A percentile compares a stretch with the other conserved stretches of the same genome.
Conservation (phyloP, 2,113 vertebrate genomes). For the Sinocyclocheilus maitianheensis region DNA sequence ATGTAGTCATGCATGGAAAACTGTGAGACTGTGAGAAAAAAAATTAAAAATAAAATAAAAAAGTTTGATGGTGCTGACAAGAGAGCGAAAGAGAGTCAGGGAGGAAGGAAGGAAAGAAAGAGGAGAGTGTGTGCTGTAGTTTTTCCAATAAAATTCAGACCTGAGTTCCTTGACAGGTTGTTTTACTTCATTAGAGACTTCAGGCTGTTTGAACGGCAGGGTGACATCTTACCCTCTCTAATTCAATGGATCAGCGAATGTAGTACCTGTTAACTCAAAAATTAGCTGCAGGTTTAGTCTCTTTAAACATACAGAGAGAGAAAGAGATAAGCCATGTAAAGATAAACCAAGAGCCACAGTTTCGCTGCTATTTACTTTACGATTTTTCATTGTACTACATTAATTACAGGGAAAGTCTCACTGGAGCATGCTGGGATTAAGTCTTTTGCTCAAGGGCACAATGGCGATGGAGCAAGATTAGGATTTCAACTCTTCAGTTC, state of each 20-base stretch:
- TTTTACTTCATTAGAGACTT: constrained; percentile 53
- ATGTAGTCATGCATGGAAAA: constrained; percentile 40
- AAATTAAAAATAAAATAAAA: background rate
- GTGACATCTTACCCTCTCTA: constrained; percentile 35
- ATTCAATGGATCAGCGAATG: constrained; percentile 20
- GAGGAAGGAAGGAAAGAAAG: background rate
- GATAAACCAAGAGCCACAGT: constrained; percentile 14
- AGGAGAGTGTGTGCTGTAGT: background rate
- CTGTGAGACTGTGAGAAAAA: constrained; percentile 12
- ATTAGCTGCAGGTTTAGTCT: constrained; percentile 18
- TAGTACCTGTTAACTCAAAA: constrained; percentile 23
- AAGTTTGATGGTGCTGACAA: constrained; percentile 52
- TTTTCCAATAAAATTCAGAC: constrained; percentile 48
- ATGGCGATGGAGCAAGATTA: background rate
- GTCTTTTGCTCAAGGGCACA: constrained; percentile 34
- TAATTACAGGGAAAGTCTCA: background rate
- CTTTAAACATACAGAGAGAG: background rate
- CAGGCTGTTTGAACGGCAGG: constrained; percentile 39
- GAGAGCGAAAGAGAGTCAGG: background rate
- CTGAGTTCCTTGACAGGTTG: constrained; percentile 52
- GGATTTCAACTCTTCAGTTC: background rate
- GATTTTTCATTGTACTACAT: background rate
- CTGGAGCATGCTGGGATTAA: constrained; percentile 1
- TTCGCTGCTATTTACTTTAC: background rate
- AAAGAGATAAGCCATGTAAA: constrained; percentile 28